Evolutionary conservation across 1,140 invertebrate genomes (phyloP), one percentile per base, ranked within the genome.

Genomic region (Calliphora vicina): DNA sequence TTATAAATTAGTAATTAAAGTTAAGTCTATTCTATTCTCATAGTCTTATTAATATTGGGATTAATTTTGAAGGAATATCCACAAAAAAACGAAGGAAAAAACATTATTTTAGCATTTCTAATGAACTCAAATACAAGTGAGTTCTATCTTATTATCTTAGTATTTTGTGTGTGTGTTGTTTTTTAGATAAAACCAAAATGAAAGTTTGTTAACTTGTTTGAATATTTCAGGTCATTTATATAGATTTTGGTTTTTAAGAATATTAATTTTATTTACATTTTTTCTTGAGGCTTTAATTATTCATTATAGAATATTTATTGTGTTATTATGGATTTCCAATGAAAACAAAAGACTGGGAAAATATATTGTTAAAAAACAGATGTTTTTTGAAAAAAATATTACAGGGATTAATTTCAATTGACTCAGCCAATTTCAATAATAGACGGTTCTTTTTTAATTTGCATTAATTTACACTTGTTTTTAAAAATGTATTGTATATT

Each of bases 301-400:
- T 67, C 61, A 67, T 67, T 67, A 23, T 23, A 23, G 17, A 67
- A 67, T 25, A 1, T 25, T 10, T 57, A 57, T 2, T 57, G 15
- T 57, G 50, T 5, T 2, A 10, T 9, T 20, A 25, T 67, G n/a
- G n/a, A 67, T 67, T 10, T 67, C 25, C 5, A 76, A 76, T 76
- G 35, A 78, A 78, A 78, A 78, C 74, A 78, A 78, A 45, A 23
- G 35, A 13, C 1, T n/a, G 74, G 20, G 35, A 78, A 78, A 43
- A 43, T 78, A 5, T 43, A 25, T 78, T 25, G n/a, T 67, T 23
- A 10, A 67, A 43, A 43, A 43, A 78, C 74, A 78, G 45, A 35
- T 78, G 74, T 43, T 78, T 42, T 35, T 42, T 78, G 35, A 78
- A 8, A 15, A 78, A 78, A 50, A 0, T n/a, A 25, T 78, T 73